Evolutionary conservation across 2,888 invertebrate species (phyloP), one percentile per base, ranked within the genome.

Genomic region (Arge pagana): DNA sequence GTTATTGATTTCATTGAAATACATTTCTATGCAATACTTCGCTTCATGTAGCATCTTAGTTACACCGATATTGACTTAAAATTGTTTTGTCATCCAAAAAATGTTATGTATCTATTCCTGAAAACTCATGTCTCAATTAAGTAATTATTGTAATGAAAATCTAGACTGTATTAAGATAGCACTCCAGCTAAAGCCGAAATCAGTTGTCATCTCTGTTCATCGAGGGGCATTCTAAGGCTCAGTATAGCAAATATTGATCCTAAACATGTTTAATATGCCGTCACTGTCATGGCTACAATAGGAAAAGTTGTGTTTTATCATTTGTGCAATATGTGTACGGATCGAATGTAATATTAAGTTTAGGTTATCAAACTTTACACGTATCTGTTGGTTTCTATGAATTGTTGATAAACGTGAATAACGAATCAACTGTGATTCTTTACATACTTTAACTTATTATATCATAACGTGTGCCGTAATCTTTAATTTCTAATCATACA

Each of bases 261-360:
- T 41, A 53, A 53, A 50, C 40, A 48, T 56, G 49, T 59, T 49
- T 55, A 49, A 10, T 26, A 26, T 26, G 28, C 61, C 63, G 61
- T 64, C 59, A 59, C 65, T 54, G 58, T 62, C 55, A 58, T 54
- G 65, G 68, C n/a, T 65, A 67, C 70, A 69, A 68, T 74, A 71
- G 72, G 70, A 64, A 70, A 65, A 67, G 64, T 64, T 64, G 65
- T 58, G 57, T 55, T 60, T 23, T 28, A 45, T 54, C 49, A 52
- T 40, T 51, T 54, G 62, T 68, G 65, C 68, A 68, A 67, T 65
- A 67, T 33, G 53, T 16, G 31, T 45, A 36, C 41, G 13, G 23
- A 45, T 35, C 33, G 37, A 21, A 18, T 28, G 40, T 42, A n/a
- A 41, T 37, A 53, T 37, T 21, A 24, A 23, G 24, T 48, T 41